phyloP scores from a whole-genome alignment of 2,888 invertebrate genomes.

The Nemotelus pantherinus region DNA sequence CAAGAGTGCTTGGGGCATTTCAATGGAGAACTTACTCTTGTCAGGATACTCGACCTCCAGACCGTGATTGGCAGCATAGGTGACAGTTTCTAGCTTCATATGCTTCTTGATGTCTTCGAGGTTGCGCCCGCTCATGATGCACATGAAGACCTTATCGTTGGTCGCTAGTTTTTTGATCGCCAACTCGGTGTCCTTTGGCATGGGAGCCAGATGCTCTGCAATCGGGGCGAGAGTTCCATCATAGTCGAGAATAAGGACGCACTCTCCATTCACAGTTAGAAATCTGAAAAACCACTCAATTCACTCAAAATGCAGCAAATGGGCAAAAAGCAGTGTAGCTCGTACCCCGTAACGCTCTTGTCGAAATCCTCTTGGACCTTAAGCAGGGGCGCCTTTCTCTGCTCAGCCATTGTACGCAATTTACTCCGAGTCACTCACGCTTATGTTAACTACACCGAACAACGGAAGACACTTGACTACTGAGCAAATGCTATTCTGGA shows the following conservation, averaged over 20 bases:
- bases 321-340: not conserved
- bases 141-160: conserved; percentile 76
- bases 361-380: conserved; percentile 63
- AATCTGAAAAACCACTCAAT: conserved; percentile 55
- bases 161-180: conserved; percentile 75
- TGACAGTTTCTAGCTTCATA: conserved; percentile 69
- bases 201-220: conserved; percentile 71
- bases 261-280: conserved; percentile 73
- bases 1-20: conserved; percentile 77
- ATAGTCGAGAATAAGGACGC: conserved; percentile 77
- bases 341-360: conserved; percentile 63
- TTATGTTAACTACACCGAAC: conserved; percentile 39
- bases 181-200: conserved; percentile 77
- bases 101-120: conserved; percentile 79
- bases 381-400: conserved; percentile 64
- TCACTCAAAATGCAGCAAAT: not conserved
- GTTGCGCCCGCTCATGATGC: conserved; percentile 77
- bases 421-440: conserved; percentile 2
- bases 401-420: conserved; percentile 60
- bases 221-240: conserved; percentile 81
- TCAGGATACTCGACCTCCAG: conserved; percentile 80
- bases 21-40: conserved; percentile 79
- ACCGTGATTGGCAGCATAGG: conserved; percentile 81
- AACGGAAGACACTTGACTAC: conserved; percentile 48
- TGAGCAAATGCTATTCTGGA: conserved; percentile 48